These are phyloP conservation scores for Amia ocellicauda DNA, from an alignment of 2,113 vertebrate genomes.

Conservation along the genomic window DNA sequence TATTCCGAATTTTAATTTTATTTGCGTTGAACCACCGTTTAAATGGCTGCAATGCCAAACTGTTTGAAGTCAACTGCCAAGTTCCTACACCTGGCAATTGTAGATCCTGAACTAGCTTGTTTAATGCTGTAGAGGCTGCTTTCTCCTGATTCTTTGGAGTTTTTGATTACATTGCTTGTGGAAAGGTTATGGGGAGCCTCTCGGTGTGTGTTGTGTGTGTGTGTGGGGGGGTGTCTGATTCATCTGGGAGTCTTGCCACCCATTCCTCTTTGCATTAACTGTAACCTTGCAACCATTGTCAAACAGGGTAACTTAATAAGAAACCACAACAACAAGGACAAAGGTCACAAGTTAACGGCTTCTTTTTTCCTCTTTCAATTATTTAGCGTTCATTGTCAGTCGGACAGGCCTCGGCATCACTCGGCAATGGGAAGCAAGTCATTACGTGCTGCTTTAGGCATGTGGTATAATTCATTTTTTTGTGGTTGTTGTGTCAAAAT, in stretches of 20 bases:
- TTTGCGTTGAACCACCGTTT: no score
- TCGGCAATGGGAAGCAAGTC: conserved; percentile 60
- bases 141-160: conserved; percentile 34
- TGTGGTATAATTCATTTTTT: no score
- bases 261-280: conserved; percentile 22
- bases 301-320: conserved; percentile 50
- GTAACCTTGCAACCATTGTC: conserved; percentile 37
- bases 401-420: conserved; percentile 66
- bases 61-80: conserved; percentile 41
- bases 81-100: conserved; percentile 30
- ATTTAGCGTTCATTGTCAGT: conserved; percentile 68
- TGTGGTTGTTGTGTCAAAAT: no score
- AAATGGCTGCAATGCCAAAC: conserved; percentile 34
- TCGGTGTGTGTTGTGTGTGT: neutral
- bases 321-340: conserved; percentile 63
- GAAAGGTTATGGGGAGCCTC: conserved; percentile 4
- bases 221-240: conserved; percentile 26
- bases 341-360: conserved; percentile 52
- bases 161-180: conserved; percentile 30
- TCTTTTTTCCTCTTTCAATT: conserved; percentile 55
- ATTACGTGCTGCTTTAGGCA: conserved; percentile 7
- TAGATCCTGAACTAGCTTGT: conserved; percentile 21
- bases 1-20: no score
- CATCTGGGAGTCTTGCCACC: conserved; percentile 10
- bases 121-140: conserved; percentile 25